Conservation (phyloP, 2,113 vertebrate species). For the Oxyura jamaicensis region DNA sequence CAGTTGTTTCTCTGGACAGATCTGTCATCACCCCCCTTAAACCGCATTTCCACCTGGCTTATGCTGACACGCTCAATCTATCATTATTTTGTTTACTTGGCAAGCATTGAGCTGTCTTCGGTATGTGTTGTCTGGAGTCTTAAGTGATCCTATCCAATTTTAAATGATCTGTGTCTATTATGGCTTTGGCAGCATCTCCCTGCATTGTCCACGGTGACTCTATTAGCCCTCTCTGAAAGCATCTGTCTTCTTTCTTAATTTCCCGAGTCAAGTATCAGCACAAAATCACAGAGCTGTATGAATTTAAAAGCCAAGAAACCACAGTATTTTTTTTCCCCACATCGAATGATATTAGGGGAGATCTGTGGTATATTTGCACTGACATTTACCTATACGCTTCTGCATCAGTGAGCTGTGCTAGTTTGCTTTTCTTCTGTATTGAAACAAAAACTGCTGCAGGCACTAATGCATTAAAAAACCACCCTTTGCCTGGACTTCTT, state of each 20-base stretch:
- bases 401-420: slow-evolving; percentile 22
- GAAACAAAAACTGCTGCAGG: slow-evolving; percentile 33
- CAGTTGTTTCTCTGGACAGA: neutral
- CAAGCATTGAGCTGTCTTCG: neutral
- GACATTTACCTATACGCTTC: slow-evolving; percentile 51
- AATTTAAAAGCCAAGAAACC: slow-evolving; percentile 46
- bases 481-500: neutral
- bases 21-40: neutral
- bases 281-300: neutral
- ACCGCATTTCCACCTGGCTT: neutral
- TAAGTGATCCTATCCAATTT: slow-evolving; percentile 22
- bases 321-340: neutral
- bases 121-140: neutral
- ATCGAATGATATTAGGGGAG: neutral
- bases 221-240: neutral
- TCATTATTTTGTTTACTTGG: slow-evolving; percentile 39
- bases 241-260: neutral
- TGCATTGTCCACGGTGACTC: neutral
- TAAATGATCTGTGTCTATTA: slow-evolving; percentile 9
- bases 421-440: neutral
- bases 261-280: neutral
- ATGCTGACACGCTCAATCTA: slow-evolving; percentile 20
- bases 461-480: neutral
- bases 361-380: slow-evolving; percentile 36
- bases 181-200: neutral